Conservation (phyloP, 2,113 vertebrate species). For the Laterallus jamaicensis region DNA sequence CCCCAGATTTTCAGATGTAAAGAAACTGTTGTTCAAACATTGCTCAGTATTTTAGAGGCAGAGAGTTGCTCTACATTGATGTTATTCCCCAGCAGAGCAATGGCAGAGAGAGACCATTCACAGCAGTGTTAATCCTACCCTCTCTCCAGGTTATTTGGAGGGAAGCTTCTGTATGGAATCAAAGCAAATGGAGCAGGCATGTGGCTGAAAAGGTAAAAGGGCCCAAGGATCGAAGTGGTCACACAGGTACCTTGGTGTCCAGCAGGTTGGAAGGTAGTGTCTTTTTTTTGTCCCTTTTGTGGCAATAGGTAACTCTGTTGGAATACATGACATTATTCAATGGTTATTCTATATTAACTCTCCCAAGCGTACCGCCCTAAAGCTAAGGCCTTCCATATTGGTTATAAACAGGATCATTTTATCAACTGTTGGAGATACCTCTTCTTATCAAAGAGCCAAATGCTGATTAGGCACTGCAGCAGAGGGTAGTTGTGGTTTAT, state of each 20-base stretch:
- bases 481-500: conserved; percentile 22
- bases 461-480: conserved; percentile 25
- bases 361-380: background rate
- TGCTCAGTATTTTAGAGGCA: background rate
- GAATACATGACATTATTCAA: background rate
- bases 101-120: background rate
- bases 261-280: background rate
- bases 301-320: background rate
- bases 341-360: background rate
- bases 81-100: background rate
- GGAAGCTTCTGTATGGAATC: background rate
- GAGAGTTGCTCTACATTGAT: background rate
- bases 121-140: background rate
- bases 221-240: background rate
- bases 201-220: background rate
- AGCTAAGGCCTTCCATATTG: background rate
- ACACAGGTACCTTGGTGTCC: background rate
- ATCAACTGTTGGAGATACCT: background rate
- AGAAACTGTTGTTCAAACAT: background rate
- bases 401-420: conserved; percentile 9
- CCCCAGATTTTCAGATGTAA: background rate
- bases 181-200: background rate
- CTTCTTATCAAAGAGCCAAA: conserved; percentile 29
- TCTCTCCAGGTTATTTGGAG: background rate
- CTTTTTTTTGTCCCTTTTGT: background rate